Evolutionary conservation across 1,140 invertebrate genomes (phyloP), one percentile per base, ranked within the genome.

Genomic region (Apis cerana): DNA sequence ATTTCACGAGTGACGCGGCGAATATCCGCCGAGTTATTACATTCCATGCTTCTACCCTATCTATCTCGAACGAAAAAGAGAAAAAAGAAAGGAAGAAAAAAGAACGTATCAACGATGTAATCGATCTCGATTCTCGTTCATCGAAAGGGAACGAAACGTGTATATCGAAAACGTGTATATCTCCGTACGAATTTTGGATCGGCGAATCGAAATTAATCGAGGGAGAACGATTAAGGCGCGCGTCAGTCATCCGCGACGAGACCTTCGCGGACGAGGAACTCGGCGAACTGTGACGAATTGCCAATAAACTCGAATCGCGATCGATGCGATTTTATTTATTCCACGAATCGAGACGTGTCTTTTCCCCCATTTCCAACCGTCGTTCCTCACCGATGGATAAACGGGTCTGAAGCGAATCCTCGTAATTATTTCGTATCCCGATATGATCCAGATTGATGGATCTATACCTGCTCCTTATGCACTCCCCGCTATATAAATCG

Each of bases 401-500:
- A 8, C 12, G n/a, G n/a, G 43, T 75, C n/a, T 0, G 8, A 59
- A 10, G 12, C 21, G 15, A 23, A 8, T 27, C 74, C 21, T 48
- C 48, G 80, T 90, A 89, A 92, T 91, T 91, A 87, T 91, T 91
- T 90, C 78, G 76, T 74, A 82, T 69, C 80, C 86, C 75, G 68
- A 64, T 54, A n/a, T 82, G 86, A 80, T 86, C 50, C 79, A 84
- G 89, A 89, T 91, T 93, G 91, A 92, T 92, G 88, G 89, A 92
- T 70, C 64, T 83, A 82, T 85, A 80, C 80, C 81, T 88, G 87
- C 90, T 92, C 86, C 90, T 91, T 84, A 87, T 80, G 65, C 74
- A 43, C 52, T 71, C 75, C 78, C 9, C 2, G 43, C 12, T 88
- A 79, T 21, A 80, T 72, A 71, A 8, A n/a, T 10, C 59, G 7